Conservation (phyloP, 2,797 vertebrate genomes). For the Neosalanx taihuensis region DNA sequence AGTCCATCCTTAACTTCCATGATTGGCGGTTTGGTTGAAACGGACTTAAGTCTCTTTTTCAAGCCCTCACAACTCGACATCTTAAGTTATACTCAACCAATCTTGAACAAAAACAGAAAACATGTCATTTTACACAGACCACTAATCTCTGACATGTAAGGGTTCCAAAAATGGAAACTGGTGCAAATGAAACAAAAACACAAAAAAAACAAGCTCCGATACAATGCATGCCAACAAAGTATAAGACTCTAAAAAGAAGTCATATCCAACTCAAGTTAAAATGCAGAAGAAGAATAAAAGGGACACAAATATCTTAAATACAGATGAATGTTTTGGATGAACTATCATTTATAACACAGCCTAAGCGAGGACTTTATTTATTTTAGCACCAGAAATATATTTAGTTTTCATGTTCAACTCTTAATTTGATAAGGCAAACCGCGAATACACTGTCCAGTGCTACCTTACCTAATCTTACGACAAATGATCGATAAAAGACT, state of each 20-base stretch:
- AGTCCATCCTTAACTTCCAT: no score
- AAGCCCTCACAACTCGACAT: no score
- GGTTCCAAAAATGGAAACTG: neutral
- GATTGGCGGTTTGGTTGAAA: no score
- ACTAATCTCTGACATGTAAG: neutral
- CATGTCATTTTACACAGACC: neutral
- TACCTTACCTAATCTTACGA: no score
- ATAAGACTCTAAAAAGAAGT: neutral
- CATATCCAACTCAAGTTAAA: neutral
- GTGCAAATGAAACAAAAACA: neutral
- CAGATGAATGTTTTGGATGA: neutral
- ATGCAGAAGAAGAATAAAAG: neutral
- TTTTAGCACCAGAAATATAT: neutral
- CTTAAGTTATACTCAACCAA: neutral
- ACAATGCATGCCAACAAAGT: neutral
- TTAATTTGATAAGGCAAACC: no score
- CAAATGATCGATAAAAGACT: neutral
- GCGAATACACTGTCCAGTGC: no score
- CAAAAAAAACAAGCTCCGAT: neutral
- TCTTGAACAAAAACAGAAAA: neutral
- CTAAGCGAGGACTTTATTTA: constrained; percentile 47
- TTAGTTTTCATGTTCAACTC: neutral
- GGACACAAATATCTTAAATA: neutral
- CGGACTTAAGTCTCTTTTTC: no score
- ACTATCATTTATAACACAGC: constrained; percentile 57